A percentile compares a stretch with the other conserved stretches of the same genome.
Conservation (phyloP, 2,888 invertebrate genomes). For the Agrochola lychnidis region DNA sequence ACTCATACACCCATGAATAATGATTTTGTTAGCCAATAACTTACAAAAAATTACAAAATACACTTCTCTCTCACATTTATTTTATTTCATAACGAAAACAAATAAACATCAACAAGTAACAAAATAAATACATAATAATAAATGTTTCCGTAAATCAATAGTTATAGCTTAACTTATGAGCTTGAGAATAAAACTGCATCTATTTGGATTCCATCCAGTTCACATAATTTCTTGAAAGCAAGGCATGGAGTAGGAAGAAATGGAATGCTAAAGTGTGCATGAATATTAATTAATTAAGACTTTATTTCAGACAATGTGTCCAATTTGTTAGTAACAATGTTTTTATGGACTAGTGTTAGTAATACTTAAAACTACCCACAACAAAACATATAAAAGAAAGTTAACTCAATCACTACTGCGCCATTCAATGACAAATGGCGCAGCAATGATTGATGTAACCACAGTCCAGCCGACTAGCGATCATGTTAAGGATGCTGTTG, state of each 20-base stretch:
- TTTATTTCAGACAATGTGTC: no score
- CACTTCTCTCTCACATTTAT: neutral
- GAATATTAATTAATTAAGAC: no score
- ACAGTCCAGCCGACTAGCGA: no score
- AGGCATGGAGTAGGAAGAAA: slow-evolving; percentile 6
- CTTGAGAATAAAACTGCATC: slow-evolving; percentile 38
- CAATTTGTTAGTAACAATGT: no score
- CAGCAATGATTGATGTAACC: no score
- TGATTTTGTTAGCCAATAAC: neutral
- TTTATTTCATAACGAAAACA: slow-evolving; percentile 1
- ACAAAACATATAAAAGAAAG: no score
- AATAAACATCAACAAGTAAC: slow-evolving; percentile 14
- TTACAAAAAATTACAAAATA: neutral
- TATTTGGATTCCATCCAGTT: slow-evolving; percentile 58
- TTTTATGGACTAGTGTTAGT: no score
- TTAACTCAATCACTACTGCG: no score
- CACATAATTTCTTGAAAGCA: slow-evolving; percentile 11
- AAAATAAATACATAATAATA: slow-evolving; percentile 7
- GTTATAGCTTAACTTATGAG: slow-evolving; percentile 34
- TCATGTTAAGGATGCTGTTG: no score
- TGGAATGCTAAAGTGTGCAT: slow-evolving; percentile 17
- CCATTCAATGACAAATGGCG: no score
- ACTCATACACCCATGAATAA: neutral
- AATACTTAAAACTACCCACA: no score
- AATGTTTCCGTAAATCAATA: slow-evolving; percentile 43